These are phyloP conservation scores for Listronotus bonariensis DNA, from an alignment of 1,140 invertebrate genomes.

Conservation along the genomic window DNA sequence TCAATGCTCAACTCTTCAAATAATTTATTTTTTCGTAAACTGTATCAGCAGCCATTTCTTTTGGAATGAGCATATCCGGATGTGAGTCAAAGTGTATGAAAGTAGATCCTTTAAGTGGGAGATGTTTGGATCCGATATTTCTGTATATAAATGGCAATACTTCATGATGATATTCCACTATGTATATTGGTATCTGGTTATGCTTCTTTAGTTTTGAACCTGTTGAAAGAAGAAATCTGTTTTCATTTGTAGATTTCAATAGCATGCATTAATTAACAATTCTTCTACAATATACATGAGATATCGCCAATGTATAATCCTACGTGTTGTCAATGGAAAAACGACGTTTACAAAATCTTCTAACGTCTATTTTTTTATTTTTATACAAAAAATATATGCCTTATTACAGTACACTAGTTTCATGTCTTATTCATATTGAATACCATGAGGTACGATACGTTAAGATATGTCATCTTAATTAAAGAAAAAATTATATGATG, in stretches of 20 bases:
- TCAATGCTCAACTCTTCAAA: slow-evolving; percentile 75
- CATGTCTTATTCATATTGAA: too few relatives aligned
- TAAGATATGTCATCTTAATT: too few relatives aligned
- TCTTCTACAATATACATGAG: too few relatives aligned
- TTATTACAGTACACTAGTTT: too few relatives aligned
- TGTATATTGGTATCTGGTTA: slow-evolving; percentile 69
- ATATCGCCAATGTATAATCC: too few relatives aligned
- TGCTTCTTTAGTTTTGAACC: slow-evolving; percentile 54
- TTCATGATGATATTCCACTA: slow-evolving; percentile 80
- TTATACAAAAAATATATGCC: too few relatives aligned
- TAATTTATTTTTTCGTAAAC: slow-evolving; percentile 67
- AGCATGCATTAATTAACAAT: slow-evolving; percentile 14
- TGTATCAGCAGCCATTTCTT: slow-evolving; percentile 69
- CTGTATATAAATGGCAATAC: slow-evolving; percentile 80
- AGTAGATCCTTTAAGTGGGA: slow-evolving; percentile 74
- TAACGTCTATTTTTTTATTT: too few relatives aligned
- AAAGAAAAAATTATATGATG: too few relatives aligned
- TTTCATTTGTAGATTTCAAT: slow-evolving; percentile 20
- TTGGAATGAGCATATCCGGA: slow-evolving; percentile 86
- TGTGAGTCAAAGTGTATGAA: slow-evolving; percentile 91
- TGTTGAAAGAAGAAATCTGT: slow-evolving; percentile 43
- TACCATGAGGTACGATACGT: too few relatives aligned
- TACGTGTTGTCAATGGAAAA: too few relatives aligned
- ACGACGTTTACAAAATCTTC: too few relatives aligned
- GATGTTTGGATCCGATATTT: slow-evolving; percentile 78